A percentile compares a stretch with the other conserved stretches of the same genome.
These are phyloP conservation scores for Apamea crenata DNA, from an alignment of 2,888 invertebrate species.

Conservation along the genomic window DNA sequence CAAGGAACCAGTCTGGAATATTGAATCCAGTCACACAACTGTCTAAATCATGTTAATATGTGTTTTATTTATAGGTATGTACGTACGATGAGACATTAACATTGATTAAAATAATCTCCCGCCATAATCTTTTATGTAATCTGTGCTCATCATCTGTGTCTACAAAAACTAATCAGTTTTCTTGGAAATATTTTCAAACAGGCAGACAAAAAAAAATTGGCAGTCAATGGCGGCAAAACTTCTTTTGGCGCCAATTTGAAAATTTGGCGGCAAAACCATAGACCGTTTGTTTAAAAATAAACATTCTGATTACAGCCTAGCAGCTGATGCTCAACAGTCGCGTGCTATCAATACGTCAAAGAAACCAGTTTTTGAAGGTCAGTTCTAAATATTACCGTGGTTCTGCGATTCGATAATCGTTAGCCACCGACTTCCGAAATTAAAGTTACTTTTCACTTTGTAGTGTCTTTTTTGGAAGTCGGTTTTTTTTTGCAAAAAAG, in stretches of 20 bases:
- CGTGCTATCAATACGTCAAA: not conserved
- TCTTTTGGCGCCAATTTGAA: conserved; percentile 43
- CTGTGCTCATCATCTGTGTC: not conserved
- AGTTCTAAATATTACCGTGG: too few species aligned
- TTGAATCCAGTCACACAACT: not conserved
- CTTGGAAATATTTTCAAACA: conserved; percentile 1
- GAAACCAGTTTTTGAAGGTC: too few species aligned
- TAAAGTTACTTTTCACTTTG: too few species aligned
- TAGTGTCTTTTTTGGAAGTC: too few species aligned
- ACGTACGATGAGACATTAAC: too few species aligned
- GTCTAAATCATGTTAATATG: too few species aligned
- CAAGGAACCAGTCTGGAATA: too few species aligned
- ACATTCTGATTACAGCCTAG: not conserved
- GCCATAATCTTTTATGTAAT: not conserved
- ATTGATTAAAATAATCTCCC: not conserved
- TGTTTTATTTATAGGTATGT: too few species aligned
- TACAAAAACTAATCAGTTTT: conserved; percentile 8
- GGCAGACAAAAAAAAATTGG: not conserved
- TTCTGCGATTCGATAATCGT: too few species aligned
- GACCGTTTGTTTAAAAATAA: not conserved
- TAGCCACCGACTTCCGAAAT: too few species aligned
- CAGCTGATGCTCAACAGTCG: not conserved
- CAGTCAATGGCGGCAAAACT: not conserved
- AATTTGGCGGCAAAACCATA: not conserved
- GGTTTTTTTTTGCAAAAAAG: too few species aligned